Evolutionary conservation across 2,113 vertebrate genomes (phyloP).

Genomic region (Rhynchopsitta pachyrhyncha): DNA sequence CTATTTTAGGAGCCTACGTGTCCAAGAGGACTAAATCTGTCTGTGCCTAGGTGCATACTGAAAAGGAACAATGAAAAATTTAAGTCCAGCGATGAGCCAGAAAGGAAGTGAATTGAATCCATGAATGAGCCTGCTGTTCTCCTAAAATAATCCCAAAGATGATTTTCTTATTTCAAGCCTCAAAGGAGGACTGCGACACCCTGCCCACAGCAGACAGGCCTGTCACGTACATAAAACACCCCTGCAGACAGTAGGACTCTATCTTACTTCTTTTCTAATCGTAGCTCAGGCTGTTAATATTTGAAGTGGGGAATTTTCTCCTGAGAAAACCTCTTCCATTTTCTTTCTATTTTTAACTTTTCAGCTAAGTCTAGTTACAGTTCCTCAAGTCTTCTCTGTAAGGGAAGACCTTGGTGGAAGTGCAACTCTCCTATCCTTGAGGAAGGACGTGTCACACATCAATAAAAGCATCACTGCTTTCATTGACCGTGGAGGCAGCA

Average conservation of each 20-base stretch:
- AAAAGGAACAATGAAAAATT: slow-evolving; percentile 38
- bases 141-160: slow-evolving; percentile 45
- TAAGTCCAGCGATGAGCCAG: background rate
- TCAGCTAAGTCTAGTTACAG: background rate
- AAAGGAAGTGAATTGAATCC: slow-evolving; percentile 8
- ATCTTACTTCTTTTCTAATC: background rate
- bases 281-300: background rate
- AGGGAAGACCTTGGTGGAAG: background rate
- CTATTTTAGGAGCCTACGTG: background rate
- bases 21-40: background rate
- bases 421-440: background rate
- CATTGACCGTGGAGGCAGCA: background rate
- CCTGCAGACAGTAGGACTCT: slow-evolving; percentile 21
- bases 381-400: background rate
- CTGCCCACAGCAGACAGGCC: slow-evolving; percentile 16
- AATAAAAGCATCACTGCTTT: background rate
- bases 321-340: background rate
- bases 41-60: background rate
- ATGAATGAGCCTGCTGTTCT: slow-evolving; percentile 48
- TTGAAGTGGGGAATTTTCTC: background rate
- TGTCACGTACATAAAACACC: background rate
- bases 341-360: background rate
- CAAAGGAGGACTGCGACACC: slow-evolving; percentile 1
- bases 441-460: background rate
- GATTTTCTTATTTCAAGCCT: slow-evolving; percentile 2